Conservation (phyloP, 1,140 invertebrate species). For the Drosophila persimilis region DNA sequence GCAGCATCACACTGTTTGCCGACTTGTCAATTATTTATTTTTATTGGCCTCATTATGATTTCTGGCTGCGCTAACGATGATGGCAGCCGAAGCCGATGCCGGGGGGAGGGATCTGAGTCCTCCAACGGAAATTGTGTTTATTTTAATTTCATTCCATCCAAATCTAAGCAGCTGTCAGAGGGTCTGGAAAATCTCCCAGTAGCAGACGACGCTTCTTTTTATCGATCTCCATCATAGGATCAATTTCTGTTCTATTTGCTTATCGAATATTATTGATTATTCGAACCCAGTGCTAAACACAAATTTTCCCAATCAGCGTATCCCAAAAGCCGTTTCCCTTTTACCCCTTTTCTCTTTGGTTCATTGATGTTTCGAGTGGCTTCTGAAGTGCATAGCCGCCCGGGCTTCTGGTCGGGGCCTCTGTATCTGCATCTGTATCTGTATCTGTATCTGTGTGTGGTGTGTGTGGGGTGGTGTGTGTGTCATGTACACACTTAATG, state of each 20-base stretch:
- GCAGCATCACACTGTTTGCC: slow-evolving; percentile 23
- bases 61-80: slow-evolving; percentile 51
- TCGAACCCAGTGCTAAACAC: background rate
- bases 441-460: slow-evolving; percentile 11
- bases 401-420: background rate
- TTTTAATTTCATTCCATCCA: slow-evolving; percentile 55
- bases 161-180: slow-evolving; percentile 63
- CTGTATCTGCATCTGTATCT: slow-evolving; percentile 12
- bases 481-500: slow-evolving; percentile 80
- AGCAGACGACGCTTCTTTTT: background rate
- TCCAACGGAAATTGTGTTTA: slow-evolving; percentile 13
- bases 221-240: no score
- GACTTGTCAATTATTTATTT: slow-evolving; percentile 70
- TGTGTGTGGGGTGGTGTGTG: slow-evolving; percentile 28
- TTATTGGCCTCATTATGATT: slow-evolving; percentile 70
- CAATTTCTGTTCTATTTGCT: no score
- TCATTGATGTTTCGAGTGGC: slow-evolving; percentile 34
- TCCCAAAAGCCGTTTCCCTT: background rate
- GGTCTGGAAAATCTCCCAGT: background rate
- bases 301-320: slow-evolving; percentile 14
- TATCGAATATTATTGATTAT: no score
- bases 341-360: slow-evolving; percentile 10
- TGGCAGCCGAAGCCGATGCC: slow-evolving; percentile 9
- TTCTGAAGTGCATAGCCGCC: slow-evolving; percentile 30
- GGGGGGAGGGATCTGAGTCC: background rate